Percentiles rank a stretch among this genome's conserved stretches.
Evolutionary conservation across 1,140 invertebrate genomes (phyloP).

Genomic region (Trissolcus basalis): DNA sequence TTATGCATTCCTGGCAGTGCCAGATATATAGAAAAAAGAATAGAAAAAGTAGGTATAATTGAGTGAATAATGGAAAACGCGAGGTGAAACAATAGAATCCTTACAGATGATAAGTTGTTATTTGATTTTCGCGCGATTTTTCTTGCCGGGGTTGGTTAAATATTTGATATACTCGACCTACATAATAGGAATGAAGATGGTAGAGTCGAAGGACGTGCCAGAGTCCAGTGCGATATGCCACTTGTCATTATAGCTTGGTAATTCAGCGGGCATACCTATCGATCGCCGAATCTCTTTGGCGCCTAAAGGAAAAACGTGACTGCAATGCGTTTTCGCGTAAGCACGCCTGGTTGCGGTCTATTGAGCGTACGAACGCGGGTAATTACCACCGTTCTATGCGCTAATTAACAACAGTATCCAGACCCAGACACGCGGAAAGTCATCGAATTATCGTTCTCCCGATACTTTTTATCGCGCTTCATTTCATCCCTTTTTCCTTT

Average conservation of each 20-base stretch:
- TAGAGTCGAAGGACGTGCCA: constrained; percentile 30
- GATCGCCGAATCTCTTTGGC: constrained; percentile 59
- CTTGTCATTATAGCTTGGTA: constrained; percentile 60
- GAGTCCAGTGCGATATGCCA: constrained; percentile 46
- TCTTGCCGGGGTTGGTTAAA: constrained; percentile 24
- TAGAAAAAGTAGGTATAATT: no score
- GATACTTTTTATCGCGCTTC: no score
- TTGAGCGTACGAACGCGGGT: constrained; percentile 53
- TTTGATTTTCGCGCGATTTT: constrained; percentile 25
- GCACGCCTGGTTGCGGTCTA: constrained; percentile 55
- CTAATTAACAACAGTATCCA: constrained; percentile 52
- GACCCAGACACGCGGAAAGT: constrained; percentile 52
- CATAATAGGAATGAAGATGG: constrained; percentile 47
- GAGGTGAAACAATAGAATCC: no score
- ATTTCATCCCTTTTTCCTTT: constrained; percentile 23
- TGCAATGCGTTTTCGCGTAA: constrained; percentile 60
- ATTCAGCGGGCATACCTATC: constrained; percentile 60
- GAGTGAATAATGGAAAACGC: no score
- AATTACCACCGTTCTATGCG: constrained; percentile 59
- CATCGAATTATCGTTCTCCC: constrained; percentile 47
- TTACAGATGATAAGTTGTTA: constrained; percentile 16
- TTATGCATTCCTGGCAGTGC: no score
- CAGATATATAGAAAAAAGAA: not conserved
- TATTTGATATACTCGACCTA: constrained; percentile 56
- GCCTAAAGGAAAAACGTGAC: constrained; percentile 64